A percentile compares a stretch with the other conserved stretches of the same genome.
phyloP scores from a whole-genome alignment of 1,140 invertebrate genomes.

The Lordiphosa stackelbergi region DNA sequence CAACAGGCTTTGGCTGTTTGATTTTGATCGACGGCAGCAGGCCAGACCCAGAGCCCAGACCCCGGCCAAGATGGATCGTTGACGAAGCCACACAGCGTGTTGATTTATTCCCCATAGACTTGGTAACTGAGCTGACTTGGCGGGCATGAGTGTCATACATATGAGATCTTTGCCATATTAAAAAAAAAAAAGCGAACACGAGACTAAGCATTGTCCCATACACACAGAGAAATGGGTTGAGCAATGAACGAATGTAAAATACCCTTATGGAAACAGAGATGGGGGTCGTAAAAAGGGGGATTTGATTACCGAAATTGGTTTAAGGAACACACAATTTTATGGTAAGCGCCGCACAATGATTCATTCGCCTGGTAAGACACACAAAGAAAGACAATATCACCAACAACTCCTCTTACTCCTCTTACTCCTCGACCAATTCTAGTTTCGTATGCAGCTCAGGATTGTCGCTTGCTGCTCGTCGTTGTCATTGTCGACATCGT shows the following conservation, averaged over 20 bases:
- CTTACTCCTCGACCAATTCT: slow-evolving; percentile 38
- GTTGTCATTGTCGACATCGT: slow-evolving; percentile 67
- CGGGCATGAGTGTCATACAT: slow-evolving; percentile 9
- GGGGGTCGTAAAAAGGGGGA: slow-evolving; percentile 5
- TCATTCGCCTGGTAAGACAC: neutral
- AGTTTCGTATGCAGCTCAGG: slow-evolving; percentile 72
- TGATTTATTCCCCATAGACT: slow-evolving; percentile 75
- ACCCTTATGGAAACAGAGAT: slow-evolving; percentile 29
- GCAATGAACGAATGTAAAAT: slow-evolving; percentile 23
- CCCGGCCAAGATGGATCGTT: slow-evolving; percentile 67
- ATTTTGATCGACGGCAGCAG: slow-evolving; percentile 68
- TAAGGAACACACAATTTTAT: neutral
- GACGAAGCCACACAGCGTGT: slow-evolving; percentile 76
- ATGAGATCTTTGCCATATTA: slow-evolving; percentile 35
- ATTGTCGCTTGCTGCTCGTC: slow-evolving; percentile 70
- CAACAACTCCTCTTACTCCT: slow-evolving; percentile 1
- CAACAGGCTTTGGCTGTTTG: slow-evolving; percentile 45
- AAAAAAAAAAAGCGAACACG: slow-evolving; percentile 25
- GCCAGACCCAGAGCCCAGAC: slow-evolving; percentile 39
- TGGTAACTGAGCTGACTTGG: slow-evolving; percentile 32
- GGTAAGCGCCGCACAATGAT: neutral
- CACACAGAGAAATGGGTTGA: slow-evolving; percentile 13
- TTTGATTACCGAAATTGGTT: slow-evolving; percentile 23
- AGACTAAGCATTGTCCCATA: slow-evolving; percentile 4
- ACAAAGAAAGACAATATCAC: too few relatives aligned